Percentiles rank a stretch among this genome's conserved stretches.
phyloP scores from a whole-genome alignment of 64 coral and sea anemone species.

The Pocillopora verrucosa region DNA sequence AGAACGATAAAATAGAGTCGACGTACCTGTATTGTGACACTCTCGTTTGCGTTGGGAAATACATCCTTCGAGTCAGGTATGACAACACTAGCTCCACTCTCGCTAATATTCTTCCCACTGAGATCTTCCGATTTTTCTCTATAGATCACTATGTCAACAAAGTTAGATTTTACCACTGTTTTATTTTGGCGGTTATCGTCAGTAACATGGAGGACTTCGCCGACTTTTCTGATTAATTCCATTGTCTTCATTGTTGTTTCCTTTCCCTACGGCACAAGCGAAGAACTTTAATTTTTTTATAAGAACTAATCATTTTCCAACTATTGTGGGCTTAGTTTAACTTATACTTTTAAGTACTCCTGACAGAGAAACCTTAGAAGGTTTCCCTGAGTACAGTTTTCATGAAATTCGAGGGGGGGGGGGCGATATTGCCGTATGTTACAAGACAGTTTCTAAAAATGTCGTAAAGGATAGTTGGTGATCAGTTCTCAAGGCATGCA shows the following conservation, averaged over 20 bases:
- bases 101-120: constrained; percentile 5
- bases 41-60: neutral
- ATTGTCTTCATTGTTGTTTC: neutral
- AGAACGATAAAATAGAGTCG: neutral
- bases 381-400: neutral
- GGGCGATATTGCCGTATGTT: neutral
- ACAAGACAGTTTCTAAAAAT: too few species aligned
- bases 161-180: constrained; percentile 11
- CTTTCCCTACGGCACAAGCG: neutral
- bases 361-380: too few species aligned
- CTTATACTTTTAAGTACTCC: too few species aligned
- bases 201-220: neutral
- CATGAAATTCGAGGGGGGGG: neutral
- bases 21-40: neutral
- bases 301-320: neutral
- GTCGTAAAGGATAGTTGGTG: neutral
- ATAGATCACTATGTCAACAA: constrained; percentile 40
- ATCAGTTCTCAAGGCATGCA: neutral
- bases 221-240: neutral
- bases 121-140: constrained; percentile 13
- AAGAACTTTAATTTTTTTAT: neutral
- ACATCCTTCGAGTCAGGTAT: constrained; percentile 31
- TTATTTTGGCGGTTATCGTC: neutral
- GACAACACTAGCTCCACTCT: constrained; percentile 4
- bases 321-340: neutral